Evolutionary conservation across 92 coral and sea anemone genomes (phyloP).

Genomic region (Siderastrea radians): DNA sequence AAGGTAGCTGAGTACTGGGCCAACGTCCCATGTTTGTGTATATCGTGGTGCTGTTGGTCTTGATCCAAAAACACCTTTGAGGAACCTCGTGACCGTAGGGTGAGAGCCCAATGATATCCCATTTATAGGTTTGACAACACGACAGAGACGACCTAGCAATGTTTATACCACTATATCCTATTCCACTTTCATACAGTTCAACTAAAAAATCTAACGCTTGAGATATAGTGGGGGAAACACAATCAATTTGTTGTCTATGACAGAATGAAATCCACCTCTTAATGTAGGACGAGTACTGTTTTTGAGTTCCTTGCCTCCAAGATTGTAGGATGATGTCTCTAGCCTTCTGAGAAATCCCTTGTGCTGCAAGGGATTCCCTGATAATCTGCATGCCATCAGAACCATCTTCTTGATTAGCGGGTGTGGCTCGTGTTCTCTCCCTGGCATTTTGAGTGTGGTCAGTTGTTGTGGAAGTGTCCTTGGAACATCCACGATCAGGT

Average conservation of each 20-base stretch:
- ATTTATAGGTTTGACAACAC: constrained; percentile 25
- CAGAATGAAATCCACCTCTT: constrained; percentile 43
- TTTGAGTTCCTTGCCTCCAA: constrained; percentile 57
- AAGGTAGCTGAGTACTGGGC: constrained; percentile 50
- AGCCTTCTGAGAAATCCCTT: constrained; percentile 40
- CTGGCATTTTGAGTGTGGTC: background rate
- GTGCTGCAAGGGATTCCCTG: constrained; percentile 44
- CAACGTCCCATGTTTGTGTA: constrained; percentile 59
- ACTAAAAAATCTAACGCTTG: constrained; percentile 56
- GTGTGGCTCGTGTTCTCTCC: background rate
- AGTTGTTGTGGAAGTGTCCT: constrained; percentile 16
- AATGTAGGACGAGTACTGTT: constrained; percentile 59
- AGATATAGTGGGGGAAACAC: constrained; percentile 35
- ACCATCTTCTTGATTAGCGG: background rate
- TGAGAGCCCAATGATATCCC: constrained; percentile 41
- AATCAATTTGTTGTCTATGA: constrained; percentile 29
- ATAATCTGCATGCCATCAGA: background rate
- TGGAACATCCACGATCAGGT: constrained; percentile 29
- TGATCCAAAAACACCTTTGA: constrained; percentile 13
- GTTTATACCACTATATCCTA: constrained; percentile 38
- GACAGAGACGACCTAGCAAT: constrained; percentile 23
- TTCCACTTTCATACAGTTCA: constrained; percentile 39
- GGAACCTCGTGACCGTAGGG: constrained; percentile 32
- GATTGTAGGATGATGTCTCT: constrained; percentile 49
- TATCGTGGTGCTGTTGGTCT: constrained; percentile 59